Evolutionary conservation across 2,797 vertebrate species (phyloP).

Genomic region (Salmo trutta): DNA sequence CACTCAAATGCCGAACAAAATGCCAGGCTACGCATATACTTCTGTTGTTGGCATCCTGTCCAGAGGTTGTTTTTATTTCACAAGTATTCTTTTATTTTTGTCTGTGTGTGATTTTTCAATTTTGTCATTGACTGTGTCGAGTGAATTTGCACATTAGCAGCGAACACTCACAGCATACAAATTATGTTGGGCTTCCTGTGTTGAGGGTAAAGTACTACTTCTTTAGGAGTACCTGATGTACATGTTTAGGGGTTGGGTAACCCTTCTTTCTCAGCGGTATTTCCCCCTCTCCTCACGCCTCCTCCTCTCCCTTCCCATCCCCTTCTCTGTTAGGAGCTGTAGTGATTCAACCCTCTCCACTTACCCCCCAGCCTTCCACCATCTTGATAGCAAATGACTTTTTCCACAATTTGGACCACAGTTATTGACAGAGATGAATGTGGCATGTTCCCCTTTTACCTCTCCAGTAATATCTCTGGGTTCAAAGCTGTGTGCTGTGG

Average conservation of each 20-base stretch:
- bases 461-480: conserved; percentile 6
- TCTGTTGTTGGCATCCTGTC: conserved; percentile 2
- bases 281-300: neutral
- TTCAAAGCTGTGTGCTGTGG: neutral
- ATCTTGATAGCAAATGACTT: neutral
- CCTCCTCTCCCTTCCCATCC: neutral
- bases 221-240: conserved; percentile 8
- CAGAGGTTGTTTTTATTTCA: neutral
- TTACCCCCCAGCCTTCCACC: neutral
- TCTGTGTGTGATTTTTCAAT: conserved; percentile 6
- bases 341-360: conserved; percentile 2
- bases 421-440: conserved; percentile 17
- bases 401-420: neutral
- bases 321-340: neutral
- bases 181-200: neutral
- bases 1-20: neutral
- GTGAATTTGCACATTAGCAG: conserved; percentile 18
- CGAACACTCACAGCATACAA: conserved; percentile 15
- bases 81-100: neutral
- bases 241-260: conserved; percentile 10
- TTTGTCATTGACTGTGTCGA: neutral
- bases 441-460: neutral
- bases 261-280: neutral
- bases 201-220: neutral
- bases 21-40: neutral